A percentile compares a stretch with the other conserved stretches of the same genome.
These are phyloP conservation scores for Erethizon dorsatum DNA, from an alignment of 2,797 vertebrate genomes.

Conservation along the genomic window DNA sequence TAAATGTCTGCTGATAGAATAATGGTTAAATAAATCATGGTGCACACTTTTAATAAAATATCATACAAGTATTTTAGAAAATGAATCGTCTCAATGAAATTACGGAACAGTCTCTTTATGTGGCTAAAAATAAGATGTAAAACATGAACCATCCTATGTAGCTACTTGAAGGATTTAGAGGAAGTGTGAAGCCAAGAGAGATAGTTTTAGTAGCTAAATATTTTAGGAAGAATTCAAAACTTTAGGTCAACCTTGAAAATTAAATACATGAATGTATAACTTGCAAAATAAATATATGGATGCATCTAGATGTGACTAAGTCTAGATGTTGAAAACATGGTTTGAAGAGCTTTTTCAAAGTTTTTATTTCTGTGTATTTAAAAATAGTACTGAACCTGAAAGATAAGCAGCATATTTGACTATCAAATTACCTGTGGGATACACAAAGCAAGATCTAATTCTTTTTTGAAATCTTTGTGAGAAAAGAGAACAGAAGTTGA, in stretches of 20 bases:
- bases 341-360: neutral
- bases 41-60: neutral
- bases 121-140: neutral
- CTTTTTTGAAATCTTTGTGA: neutral
- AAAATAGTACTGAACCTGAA: neutral
- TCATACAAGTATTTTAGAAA: neutral
- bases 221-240: neutral
- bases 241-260: neutral
- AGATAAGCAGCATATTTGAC: neutral
- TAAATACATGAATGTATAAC: neutral
- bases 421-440: neutral
- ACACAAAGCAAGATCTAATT: neutral
- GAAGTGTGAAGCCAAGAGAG: rapidly evolving
- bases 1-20: neutral
- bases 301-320: neutral
- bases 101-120: neutral
- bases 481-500: constrained; percentile 12
- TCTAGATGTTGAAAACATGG: neutral
- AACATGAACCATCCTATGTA: rapidly evolving
- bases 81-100: neutral
- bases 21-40: neutral
- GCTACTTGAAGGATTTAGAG: neutral
- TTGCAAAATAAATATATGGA: neutral
- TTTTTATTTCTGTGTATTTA: neutral
- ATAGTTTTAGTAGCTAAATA: neutral